phyloP scores from a whole-genome alignment of 1,140 invertebrate species.

The Yoshiicerus persimilis region DNA sequence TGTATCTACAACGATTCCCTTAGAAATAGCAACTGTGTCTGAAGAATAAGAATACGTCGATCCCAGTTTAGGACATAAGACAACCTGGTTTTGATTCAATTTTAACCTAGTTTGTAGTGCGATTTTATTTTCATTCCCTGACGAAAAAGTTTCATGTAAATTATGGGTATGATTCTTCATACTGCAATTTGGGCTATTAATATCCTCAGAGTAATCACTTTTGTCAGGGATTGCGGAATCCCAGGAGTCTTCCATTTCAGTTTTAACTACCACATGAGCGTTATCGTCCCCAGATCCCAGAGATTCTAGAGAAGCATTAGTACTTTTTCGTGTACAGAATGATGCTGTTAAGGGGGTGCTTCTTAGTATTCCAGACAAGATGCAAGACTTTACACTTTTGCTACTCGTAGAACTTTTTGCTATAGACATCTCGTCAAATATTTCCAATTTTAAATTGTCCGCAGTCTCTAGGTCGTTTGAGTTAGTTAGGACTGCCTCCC shows the following conservation, averaged over 20 bases:
- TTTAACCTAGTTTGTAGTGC: neutral
- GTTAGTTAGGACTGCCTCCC: neutral
- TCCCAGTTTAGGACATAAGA: neutral
- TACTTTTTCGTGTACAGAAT: neutral
- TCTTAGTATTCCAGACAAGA: neutral
- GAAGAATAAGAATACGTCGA: slow-evolving; percentile 33
- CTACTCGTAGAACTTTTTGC: neutral
- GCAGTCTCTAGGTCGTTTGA: neutral
- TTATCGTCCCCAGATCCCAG: neutral
- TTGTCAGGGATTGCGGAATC: neutral
- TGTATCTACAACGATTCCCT: slow-evolving; percentile 40
- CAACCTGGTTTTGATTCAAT: neutral
- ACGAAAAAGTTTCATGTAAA: neutral
- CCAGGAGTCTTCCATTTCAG: neutral
- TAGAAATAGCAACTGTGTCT: slow-evolving; percentile 26
- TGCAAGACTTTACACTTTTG: neutral
- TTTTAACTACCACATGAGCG: neutral
- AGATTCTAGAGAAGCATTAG: neutral
- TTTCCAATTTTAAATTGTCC: neutral
- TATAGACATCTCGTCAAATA: neutral
- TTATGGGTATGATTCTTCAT: neutral
- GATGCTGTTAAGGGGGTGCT: neutral
- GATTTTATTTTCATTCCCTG: neutral
- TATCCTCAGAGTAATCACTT: too few species aligned
- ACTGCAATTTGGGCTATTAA: neutral